Evolutionary conservation across 2,113 vertebrate genomes (phyloP), one percentile per base, ranked within the genome.

Genomic region (Furnarius figulus): DNA sequence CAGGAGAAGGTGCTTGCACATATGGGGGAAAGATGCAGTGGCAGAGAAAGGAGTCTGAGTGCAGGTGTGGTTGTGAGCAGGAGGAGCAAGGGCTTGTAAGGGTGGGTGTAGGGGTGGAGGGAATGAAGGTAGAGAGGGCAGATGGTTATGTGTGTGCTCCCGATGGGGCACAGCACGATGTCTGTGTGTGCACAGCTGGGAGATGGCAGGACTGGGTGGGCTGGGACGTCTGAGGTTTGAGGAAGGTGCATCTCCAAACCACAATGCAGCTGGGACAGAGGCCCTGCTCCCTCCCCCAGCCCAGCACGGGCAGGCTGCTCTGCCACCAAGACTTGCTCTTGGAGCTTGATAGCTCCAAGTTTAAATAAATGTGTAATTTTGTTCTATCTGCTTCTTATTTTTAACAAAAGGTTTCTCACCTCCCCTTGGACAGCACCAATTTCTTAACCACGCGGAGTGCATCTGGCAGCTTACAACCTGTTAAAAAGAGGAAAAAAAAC

Each of bases 381-480:
- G 13, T 89, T 55, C 84, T 59, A 5, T 52, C 56, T 66, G 25
- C 59, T 70, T 72, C 62, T 89, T 83, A 46, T 55, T 92, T 90
- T 85, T 93, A 50, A 62, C n/a, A 77, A 74, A 71, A 90, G n/a
- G 40, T 62, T 91, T 88, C 62, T 58, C 55, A 47, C 50, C 88
- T 94, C 25, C 14, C 23, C 33, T 71, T 77, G 59, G 86, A 86
- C 50, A 70, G 22, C 35, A 67, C 5, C 58, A 46, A 1, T 80
- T 94, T 83, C 83, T 88, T 72, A 80, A 3, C n/a, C 31, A 50
- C 1, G 4, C 0, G 0, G 59, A 63, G 28, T 90, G 63, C 72
- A 74, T 90, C 85, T 92, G 83, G 59, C 80, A 86, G 68, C 63
- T 93, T 80, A 47, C 59, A 63, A 58, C 59, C 39, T 88, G 47